These are phyloP conservation scores for Margarornis squamiger DNA, from an alignment of 2,797 vertebrate genomes.

Conservation along the genomic window DNA sequence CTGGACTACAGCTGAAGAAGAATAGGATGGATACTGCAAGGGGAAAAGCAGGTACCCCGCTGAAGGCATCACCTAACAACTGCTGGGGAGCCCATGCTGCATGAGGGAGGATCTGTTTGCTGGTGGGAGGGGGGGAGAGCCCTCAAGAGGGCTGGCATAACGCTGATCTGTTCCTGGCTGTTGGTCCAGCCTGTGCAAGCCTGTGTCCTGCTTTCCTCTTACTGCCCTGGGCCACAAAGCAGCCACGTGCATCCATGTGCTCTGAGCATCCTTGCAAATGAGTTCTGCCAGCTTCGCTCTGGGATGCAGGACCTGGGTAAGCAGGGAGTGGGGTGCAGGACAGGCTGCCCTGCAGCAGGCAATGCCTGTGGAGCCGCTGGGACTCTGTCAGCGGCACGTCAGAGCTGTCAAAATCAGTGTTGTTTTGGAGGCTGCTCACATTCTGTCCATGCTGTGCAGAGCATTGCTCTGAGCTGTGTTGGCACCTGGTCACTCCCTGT, in stretches of 20 bases:
- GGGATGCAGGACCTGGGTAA: not conserved
- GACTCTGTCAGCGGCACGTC: not conserved
- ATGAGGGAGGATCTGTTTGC: not conserved
- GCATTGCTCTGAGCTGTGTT: not conserved
- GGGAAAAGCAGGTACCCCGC: not conserved
- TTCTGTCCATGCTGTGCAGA: not conserved
- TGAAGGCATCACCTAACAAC: not conserved
- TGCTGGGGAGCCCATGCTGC: not conserved
- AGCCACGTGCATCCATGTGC: fast-evolving
- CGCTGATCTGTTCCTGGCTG: not conserved
- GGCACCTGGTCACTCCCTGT: not conserved
- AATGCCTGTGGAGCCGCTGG: not conserved
- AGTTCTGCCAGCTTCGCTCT: not conserved
- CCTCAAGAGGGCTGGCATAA: fast-evolving
- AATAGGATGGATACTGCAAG: not conserved
- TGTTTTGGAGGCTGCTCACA: not conserved
- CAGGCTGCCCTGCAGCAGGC: not conserved
- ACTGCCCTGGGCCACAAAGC: not conserved
- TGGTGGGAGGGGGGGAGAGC: not conserved
- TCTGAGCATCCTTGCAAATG: not conserved
- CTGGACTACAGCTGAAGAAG: not conserved
- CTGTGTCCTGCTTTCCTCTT: not conserved
- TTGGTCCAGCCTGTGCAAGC: not conserved
- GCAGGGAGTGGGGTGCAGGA: not conserved
- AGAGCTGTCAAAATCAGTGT: not conserved